Conservation (phyloP, 1,140 invertebrate genomes). For the Halotydeus destructor region DNA sequence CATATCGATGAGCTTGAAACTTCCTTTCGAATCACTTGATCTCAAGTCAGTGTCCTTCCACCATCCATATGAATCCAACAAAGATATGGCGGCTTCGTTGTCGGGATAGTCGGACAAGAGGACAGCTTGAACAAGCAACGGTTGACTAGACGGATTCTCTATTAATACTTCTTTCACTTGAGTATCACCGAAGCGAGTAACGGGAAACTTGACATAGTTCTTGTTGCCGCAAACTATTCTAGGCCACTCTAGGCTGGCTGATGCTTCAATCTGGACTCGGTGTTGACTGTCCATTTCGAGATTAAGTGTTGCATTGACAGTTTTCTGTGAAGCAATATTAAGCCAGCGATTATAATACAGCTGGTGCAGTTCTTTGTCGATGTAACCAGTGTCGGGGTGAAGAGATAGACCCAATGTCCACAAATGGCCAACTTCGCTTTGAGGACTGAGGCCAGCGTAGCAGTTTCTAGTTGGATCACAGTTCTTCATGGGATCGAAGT, state of each 20-base stretch:
- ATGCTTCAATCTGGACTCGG: slow-evolving; percentile 43
- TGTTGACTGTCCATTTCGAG: slow-evolving; percentile 52
- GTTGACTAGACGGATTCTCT: slow-evolving; percentile 30
- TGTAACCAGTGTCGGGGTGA: slow-evolving; percentile 35
- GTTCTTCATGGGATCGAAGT: slow-evolving; percentile 42
- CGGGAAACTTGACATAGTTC: slow-evolving; percentile 40
- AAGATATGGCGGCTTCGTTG: slow-evolving; percentile 27
- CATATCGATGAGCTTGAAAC: too few relatives aligned
- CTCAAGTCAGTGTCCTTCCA: too few relatives aligned
- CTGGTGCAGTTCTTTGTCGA: slow-evolving; percentile 37
- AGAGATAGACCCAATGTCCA: slow-evolving; percentile 47
- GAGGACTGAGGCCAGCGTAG: slow-evolving; percentile 28
- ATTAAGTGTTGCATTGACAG: slow-evolving; percentile 45
- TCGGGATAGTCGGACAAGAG: slow-evolving; percentile 31
- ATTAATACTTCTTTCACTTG: slow-evolving; percentile 36
- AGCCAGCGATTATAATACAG: slow-evolving; percentile 19
- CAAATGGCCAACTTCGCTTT: slow-evolving; percentile 32
- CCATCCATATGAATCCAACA: too few relatives aligned
- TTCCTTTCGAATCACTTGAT: too few relatives aligned
- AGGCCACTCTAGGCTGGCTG: slow-evolving; percentile 52
- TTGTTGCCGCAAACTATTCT: slow-evolving; percentile 29
- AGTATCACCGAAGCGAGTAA: slow-evolving; percentile 57
- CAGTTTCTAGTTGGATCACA: slow-evolving; percentile 40
- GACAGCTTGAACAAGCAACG: slow-evolving; percentile 31
- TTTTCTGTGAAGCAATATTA: slow-evolving; percentile 18